These are phyloP conservation scores for Xiphophorus birchmanni DNA, from an alignment of 2,797 vertebrate genomes.

Conservation along the genomic window DNA sequence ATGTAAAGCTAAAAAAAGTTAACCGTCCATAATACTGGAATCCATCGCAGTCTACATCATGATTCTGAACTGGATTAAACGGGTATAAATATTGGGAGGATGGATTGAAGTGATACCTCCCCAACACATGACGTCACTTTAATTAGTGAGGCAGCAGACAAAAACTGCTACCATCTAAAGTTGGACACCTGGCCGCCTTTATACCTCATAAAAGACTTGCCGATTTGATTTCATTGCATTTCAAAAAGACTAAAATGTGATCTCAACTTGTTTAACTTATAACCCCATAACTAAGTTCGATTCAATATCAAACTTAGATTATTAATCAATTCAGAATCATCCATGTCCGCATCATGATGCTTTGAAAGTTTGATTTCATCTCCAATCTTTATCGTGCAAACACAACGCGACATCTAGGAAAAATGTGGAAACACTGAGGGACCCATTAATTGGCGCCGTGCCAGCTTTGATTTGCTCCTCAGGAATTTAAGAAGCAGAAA, in stretches of 20 bases:
- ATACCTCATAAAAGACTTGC: not conserved
- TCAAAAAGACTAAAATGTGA: not conserved
- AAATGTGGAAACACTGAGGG: slow-evolving; percentile 5
- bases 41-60: not conserved
- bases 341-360: not conserved
- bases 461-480: not conserved
- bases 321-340: not conserved
- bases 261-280: not conserved
- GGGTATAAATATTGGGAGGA: not conserved
- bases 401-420: not conserved
- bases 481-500: slow-evolving; percentile 35
- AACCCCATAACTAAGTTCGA: not conserved
- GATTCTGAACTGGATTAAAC: not conserved
- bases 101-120: not conserved
- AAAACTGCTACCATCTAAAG: not conserved
- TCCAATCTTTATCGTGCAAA: not conserved
- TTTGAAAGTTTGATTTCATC: not conserved
- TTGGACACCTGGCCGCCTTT: not conserved
- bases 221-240: not conserved
- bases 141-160: not conserved
- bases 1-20: too few species aligned
- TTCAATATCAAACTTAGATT: not conserved
- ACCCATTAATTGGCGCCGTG: slow-evolving; percentile 29
- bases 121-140: not conserved
- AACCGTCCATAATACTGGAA: not conserved